A percentile compares a stretch with the other conserved stretches of the same genome.
These are phyloP conservation scores for Eupithecia centaureata DNA, from an alignment of 2,888 invertebrate genomes.

Conservation along the genomic window DNA sequence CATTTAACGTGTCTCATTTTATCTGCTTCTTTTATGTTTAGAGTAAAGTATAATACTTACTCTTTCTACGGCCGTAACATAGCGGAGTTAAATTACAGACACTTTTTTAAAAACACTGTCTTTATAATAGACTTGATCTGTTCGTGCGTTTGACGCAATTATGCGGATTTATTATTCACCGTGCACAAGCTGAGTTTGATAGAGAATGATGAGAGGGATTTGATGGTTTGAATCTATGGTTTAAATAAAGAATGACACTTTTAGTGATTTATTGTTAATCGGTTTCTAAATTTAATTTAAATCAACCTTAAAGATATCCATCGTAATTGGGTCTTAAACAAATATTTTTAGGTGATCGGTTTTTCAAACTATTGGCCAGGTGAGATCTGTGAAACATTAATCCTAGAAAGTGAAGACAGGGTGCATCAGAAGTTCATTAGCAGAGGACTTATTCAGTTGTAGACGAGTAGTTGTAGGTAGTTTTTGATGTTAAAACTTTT, in stretches of 20 bases:
- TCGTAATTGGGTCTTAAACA: too few relatives aligned
- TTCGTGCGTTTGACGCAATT: constrained; percentile 44
- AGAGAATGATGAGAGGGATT: constrained; percentile 28
- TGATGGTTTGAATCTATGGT: constrained; percentile 2
- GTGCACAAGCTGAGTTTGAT: constrained; percentile 33
- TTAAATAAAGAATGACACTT: constrained; percentile 16
- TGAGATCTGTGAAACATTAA: too few relatives aligned
- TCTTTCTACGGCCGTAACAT: background rate
- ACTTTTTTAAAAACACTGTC: background rate
- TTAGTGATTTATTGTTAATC: background rate
- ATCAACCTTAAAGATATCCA: background rate
- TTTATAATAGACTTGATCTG: constrained; percentile 3
- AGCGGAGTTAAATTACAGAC: background rate
- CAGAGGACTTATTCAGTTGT: too few relatives aligned
- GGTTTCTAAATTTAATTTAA: background rate
- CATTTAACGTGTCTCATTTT: too few relatives aligned
- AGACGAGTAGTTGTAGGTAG: too few relatives aligned
- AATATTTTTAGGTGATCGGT: too few relatives aligned
- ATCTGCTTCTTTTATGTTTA: too few relatives aligned
- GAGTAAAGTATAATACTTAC: too few relatives aligned
- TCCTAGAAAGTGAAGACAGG: too few relatives aligned
- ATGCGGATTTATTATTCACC: constrained; percentile 48
- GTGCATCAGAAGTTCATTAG: too few relatives aligned
- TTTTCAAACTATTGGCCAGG: too few relatives aligned
- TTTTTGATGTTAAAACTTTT: too few relatives aligned